Evolutionary conservation across 2,888 invertebrate species (phyloP).

Genomic region (Linnaemya tessellans): DNA sequence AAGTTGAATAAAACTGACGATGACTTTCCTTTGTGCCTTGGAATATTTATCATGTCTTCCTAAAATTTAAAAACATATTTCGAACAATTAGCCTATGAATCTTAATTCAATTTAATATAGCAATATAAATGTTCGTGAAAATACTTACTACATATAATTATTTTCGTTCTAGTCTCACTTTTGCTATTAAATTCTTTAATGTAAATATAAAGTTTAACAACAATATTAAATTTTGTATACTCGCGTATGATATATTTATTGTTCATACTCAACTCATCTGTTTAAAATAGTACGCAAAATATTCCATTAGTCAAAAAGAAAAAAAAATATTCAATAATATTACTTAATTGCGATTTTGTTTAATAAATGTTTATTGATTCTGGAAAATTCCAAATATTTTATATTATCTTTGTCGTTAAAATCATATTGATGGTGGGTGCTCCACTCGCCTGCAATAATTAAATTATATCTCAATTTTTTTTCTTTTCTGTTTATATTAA

Average conservation of each 20-base stretch:
- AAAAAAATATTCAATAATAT: slow-evolving; percentile 3
- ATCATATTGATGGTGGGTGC: background rate
- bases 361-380: slow-evolving; percentile 32
- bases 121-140: no score
- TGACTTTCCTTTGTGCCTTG: no score
- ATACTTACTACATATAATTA: no score
- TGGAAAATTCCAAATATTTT: slow-evolving; percentile 27
- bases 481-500: slow-evolving; percentile 26
- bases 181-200: slow-evolving; percentile 21
- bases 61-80: no score
- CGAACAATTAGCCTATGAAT: no score
- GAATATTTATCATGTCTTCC: no score
- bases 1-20: no score
- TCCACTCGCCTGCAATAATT: background rate
- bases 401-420: slow-evolving; percentile 37
- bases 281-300: slow-evolving; percentile 28
- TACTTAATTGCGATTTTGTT: slow-evolving; percentile 13
- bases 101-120: no score
- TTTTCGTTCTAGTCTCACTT: background rate
- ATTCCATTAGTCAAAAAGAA: slow-evolving; percentile 39
- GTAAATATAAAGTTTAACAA: slow-evolving; percentile 30
- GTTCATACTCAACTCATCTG: background rate
- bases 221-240: background rate
- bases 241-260: background rate
- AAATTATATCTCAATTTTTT: slow-evolving; percentile 27